phyloP scores from a whole-genome alignment of 92 coral and sea anemone species.

The Epizoanthus scotinus region DNA sequence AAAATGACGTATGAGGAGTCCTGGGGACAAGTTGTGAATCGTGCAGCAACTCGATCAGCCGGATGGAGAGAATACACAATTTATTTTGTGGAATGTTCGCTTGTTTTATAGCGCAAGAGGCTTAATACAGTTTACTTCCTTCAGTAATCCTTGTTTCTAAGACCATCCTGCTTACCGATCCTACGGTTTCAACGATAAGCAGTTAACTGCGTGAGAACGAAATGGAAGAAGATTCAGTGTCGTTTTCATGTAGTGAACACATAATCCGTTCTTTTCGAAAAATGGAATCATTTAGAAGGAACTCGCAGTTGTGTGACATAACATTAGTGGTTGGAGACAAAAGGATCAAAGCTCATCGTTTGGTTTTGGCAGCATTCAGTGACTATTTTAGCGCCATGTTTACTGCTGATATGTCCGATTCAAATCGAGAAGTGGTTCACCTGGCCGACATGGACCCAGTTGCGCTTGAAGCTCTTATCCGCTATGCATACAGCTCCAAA shows the following conservation, averaged over 20 bases:
- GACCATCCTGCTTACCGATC: slow-evolving; percentile 3
- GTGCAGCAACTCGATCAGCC: too few species aligned
- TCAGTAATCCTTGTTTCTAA: slow-evolving; percentile 32
- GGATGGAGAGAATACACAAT: too few species aligned
- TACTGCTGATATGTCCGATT: slow-evolving; percentile 90
- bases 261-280: slow-evolving; percentile 74
- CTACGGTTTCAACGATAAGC: not conserved
- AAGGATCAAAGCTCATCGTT: slow-evolving; percentile 85
- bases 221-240: slow-evolving; percentile 73
- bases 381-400: slow-evolving; percentile 99
- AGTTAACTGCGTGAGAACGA: not conserved
- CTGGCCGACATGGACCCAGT: slow-evolving; percentile 89
- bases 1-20: slow-evolving; percentile 9
- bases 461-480: slow-evolving; percentile 84
- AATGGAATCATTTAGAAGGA: slow-evolving; percentile 83
- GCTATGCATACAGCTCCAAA: slow-evolving; percentile 91
- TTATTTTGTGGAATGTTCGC: not conserved
- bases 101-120: slow-evolving; percentile 23
- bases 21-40: not conserved
- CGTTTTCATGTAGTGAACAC: slow-evolving; percentile 65
- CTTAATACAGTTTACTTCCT: slow-evolving; percentile 13
- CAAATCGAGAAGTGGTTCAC: slow-evolving; percentile 72
- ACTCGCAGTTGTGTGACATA: slow-evolving; percentile 89
- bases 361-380: slow-evolving; percentile 95
- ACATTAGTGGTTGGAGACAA: slow-evolving; percentile 86